Conservation (phyloP, 2,113 vertebrate genomes). For the Micronisus gabar region DNA sequence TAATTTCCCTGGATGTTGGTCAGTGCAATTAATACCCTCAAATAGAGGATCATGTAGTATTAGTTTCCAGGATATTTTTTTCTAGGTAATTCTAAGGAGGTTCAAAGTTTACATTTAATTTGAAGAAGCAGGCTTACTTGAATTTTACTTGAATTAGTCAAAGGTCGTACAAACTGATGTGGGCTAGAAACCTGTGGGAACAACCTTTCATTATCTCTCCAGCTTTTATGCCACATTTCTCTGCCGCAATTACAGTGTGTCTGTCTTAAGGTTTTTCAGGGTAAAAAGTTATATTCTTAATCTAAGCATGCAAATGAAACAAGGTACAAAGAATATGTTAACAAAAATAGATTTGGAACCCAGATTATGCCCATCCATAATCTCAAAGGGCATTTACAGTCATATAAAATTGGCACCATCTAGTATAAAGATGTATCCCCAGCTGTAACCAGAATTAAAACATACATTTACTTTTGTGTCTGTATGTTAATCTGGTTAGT, state of each 20-base stretch:
- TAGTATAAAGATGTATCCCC: background rate
- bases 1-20: background rate
- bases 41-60: background rate
- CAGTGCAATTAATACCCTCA: background rate
- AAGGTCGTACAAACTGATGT: background rate
- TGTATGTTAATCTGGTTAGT: background rate
- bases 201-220: background rate
- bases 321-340: background rate
- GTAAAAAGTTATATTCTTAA: background rate
- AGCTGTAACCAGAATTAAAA: background rate
- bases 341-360: background rate
- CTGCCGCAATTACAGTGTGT: background rate
- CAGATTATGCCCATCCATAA: background rate
- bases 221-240: background rate
- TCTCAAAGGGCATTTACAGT: background rate
- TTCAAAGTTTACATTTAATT: background rate
- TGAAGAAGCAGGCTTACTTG: background rate
- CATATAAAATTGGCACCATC: background rate
- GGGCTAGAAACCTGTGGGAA: background rate
- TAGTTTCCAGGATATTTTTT: background rate
- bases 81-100: background rate
- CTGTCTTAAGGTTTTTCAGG: background rate
- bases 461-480: background rate
- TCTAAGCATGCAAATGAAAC: background rate
- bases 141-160: background rate